phyloP scores from a whole-genome alignment of 2,113 vertebrate genomes.

The Geococcyx californianus region DNA sequence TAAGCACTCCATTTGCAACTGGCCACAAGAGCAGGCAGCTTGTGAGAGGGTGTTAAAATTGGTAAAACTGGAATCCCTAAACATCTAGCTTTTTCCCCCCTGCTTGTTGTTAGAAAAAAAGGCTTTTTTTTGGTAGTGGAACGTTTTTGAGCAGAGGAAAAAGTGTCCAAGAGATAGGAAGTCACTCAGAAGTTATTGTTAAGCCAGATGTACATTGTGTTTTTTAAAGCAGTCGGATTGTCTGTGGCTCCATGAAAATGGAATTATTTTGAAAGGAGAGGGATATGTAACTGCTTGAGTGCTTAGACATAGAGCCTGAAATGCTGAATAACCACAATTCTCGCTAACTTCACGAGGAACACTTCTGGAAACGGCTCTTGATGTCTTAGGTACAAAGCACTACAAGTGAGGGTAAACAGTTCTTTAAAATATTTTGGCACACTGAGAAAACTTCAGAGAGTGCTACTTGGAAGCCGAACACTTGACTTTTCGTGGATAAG shows the following conservation, averaged over 20 bases:
- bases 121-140: background rate
- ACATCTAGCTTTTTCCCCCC: background rate
- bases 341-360: slow-evolving; percentile 10
- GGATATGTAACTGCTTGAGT: background rate
- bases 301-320: background rate
- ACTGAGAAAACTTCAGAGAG: slow-evolving; percentile 24
- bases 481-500: slow-evolving; percentile 33
- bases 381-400: slow-evolving; percentile 45
- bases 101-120: background rate
- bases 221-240: background rate
- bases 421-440: slow-evolving; percentile 52
- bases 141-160: background rate
- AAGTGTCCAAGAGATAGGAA: background rate
- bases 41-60: background rate
- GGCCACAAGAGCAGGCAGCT: accelerated
- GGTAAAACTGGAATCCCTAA: background rate
- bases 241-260: background rate
- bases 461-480: slow-evolving; percentile 37
- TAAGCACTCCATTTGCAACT: accelerated
- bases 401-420: slow-evolving; percentile 50
- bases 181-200: background rate
- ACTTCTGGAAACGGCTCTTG: slow-evolving; percentile 54
- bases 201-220: background rate
- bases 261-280: background rate
- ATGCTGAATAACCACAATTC: background rate